phyloP scores from a whole-genome alignment of 2,113 vertebrate genomes.

The Cariama cristata region DNA sequence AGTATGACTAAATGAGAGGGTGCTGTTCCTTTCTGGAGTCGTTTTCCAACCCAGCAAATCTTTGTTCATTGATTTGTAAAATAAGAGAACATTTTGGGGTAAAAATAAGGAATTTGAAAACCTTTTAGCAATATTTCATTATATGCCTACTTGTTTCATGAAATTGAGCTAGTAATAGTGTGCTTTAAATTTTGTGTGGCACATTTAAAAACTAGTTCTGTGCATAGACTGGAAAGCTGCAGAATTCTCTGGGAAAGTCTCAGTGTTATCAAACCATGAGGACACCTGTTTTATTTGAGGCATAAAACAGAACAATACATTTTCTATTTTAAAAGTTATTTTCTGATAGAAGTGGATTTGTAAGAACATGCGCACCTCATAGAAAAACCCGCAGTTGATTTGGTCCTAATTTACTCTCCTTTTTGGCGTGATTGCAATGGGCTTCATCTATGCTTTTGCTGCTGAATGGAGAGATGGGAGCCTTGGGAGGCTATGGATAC shows the following conservation, averaged over 20 bases:
- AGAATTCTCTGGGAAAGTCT: neutral
- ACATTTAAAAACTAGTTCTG: neutral
- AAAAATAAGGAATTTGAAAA: neutral
- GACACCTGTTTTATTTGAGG: neutral
- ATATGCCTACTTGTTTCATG: neutral
- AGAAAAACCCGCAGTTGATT: neutral
- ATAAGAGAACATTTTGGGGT: neutral
- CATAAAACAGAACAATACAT: neutral
- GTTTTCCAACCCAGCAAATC: neutral
- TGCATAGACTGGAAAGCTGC: neutral
- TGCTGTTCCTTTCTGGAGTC: neutral
- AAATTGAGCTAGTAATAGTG: neutral
- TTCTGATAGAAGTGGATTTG: neutral
- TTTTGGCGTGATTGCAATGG: neutral
- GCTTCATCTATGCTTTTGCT: neutral
- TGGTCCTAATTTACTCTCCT: neutral
- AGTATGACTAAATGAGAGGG: neutral
- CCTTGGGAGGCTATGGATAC: neutral
- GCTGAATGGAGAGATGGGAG: neutral
- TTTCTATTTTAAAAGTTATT: neutral
- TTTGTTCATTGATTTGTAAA: neutral
- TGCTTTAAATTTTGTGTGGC: neutral
- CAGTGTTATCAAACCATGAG: neutral
- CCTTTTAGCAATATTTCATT: neutral
- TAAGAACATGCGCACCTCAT: neutral